A percentile compares a stretch with the other conserved stretches of the same genome.
Conservation (phyloP, 2,113 vertebrate genomes). For the Girardinichthys multiradiatus region DNA sequence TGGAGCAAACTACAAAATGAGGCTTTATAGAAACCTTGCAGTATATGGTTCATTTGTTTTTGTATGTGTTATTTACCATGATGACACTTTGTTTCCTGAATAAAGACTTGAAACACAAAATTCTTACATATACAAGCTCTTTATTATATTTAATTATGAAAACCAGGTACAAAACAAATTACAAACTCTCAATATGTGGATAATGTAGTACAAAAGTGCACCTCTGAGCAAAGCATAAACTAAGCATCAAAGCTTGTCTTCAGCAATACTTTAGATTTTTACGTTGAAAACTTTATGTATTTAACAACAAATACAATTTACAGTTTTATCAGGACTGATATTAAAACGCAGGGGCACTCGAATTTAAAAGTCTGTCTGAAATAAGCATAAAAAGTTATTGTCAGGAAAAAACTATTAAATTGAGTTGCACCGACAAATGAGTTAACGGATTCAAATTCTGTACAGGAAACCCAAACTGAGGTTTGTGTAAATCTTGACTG, state of each 20-base stretch:
- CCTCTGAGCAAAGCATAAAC: not conserved
- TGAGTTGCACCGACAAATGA: not conserved
- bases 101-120: slow-evolving; percentile 24
- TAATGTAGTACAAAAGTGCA: slow-evolving; percentile 30
- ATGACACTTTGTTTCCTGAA: slow-evolving; percentile 17
- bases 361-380: not conserved
- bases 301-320: not conserved
- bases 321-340: slow-evolving; percentile 5
- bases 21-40: not conserved
- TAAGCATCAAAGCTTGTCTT: not conserved
- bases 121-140: slow-evolving; percentile 23
- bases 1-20: not conserved
- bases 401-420: not conserved
- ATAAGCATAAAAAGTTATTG: not conserved
- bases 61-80: slow-evolving; percentile 13
- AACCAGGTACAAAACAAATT: slow-evolving; percentile 32
- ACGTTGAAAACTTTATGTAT: not conserved
- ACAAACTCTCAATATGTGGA: slow-evolving; percentile 1
- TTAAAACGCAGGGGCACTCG: slow-evolving; percentile 48
- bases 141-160: slow-evolving; percentile 36
- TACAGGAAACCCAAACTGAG: not conserved
- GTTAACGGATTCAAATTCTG: too few species aligned
- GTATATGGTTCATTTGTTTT: slow-evolving; percentile 8
- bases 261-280: rapidly evolving
- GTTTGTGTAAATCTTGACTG: not conserved